Evolutionary conservation across 2,113 vertebrate species (phyloP).

Genomic region (Pteronura brasiliensis): DNA sequence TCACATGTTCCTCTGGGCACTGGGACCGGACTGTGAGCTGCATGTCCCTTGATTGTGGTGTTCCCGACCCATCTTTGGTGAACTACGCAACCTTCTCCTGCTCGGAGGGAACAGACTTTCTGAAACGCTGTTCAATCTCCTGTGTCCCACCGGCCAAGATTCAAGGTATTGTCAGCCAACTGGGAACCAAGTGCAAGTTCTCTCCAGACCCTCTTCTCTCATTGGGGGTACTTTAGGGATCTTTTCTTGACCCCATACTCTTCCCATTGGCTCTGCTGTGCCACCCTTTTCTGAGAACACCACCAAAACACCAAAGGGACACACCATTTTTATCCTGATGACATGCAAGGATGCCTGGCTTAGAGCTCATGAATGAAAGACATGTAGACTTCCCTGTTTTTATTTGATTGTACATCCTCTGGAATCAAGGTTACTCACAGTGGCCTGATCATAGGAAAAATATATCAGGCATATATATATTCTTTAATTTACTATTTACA

Average conservation of each 20-base stretch:
- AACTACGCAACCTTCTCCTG: conserved; percentile 93
- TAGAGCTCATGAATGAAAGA: background rate
- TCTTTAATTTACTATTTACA: background rate
- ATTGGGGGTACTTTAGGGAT: background rate
- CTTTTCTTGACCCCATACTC: background rate
- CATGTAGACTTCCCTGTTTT: background rate
- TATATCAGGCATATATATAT: background rate
- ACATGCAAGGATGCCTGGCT: background rate
- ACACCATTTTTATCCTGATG: background rate
- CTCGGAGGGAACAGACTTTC: conserved; percentile 88
- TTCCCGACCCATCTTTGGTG: conserved; percentile 89
- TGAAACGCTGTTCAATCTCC: conserved; percentile 90
- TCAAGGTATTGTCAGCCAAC: conserved; percentile 86
- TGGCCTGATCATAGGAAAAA: background rate
- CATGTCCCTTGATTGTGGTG: conserved; percentile 87
- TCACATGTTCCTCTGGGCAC: conserved; percentile 87
- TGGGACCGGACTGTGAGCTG: conserved; percentile 93
- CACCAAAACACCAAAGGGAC: background rate
- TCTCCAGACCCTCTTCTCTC: background rate
- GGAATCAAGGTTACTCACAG: background rate
- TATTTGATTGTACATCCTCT: background rate
- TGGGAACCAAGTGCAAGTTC: fast-evolving
- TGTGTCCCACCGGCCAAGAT: conserved; percentile 95
- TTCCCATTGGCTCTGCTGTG: background rate
- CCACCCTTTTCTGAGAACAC: background rate